These are phyloP conservation scores for Scaptomyza pallida DNA, from an alignment of 1,140 invertebrate species.

Conservation along the genomic window DNA sequence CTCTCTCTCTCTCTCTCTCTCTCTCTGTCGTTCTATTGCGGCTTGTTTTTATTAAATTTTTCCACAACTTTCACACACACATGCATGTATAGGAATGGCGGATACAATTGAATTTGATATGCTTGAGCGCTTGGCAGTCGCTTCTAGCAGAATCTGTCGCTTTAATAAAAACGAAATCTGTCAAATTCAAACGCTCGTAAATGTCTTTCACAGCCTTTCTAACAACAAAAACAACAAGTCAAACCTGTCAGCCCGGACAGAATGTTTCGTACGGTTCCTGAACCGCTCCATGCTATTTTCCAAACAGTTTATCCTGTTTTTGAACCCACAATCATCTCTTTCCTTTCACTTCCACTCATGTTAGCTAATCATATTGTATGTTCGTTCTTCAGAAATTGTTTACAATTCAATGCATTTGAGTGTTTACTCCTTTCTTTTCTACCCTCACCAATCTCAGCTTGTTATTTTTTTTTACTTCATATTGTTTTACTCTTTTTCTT, in stretches of 20 bases:
- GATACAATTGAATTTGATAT: conserved; percentile 51
- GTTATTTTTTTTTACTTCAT: conserved; percentile 6
- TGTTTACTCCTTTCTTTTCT: background rate
- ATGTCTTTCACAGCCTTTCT: conserved; percentile 63
- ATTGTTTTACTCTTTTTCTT: background rate
- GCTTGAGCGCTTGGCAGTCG: conserved; percentile 60
- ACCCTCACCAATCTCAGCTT: conserved; percentile 1
- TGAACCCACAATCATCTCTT: background rate
- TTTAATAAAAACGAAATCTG: conserved; percentile 80
- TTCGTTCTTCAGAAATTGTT: conserved; percentile 63
- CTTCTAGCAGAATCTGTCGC: conserved; percentile 67
- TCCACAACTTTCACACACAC: conserved; percentile 16
- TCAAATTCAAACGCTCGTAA: conserved; percentile 81
- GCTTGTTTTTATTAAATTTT: conserved; percentile 73
- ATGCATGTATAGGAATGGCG: background rate
- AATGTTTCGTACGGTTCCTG: background rate
- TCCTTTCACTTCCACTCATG: conserved; percentile 20
- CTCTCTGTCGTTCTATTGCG: conserved; percentile 50
- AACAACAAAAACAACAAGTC: conserved; percentile 18
- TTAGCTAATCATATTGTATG: conserved; percentile 66
- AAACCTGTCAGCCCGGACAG: background rate
- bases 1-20: too few relatives aligned
- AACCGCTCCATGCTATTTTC: conserved; percentile 51
- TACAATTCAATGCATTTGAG: conserved; percentile 62
- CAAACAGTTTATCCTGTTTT: conserved; percentile 57